Percentiles rank a stretch among this genome's conserved stretches.
Conservation (phyloP, 2,797 vertebrate species). For the Eulemur albifrons region DNA sequence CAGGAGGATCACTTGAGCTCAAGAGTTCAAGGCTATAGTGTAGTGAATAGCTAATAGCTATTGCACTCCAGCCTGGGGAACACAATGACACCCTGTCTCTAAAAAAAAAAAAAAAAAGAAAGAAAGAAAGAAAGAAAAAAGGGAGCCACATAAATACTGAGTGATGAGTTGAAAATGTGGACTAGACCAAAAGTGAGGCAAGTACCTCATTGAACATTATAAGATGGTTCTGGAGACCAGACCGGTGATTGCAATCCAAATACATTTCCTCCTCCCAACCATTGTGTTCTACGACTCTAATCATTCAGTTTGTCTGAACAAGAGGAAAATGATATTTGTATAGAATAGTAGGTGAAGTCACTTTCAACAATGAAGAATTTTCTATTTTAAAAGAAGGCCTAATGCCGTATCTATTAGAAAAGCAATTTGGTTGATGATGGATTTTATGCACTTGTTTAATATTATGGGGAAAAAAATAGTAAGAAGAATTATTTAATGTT, state of each 20-base stretch:
- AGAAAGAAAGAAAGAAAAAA: neutral
- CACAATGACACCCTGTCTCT: neutral
- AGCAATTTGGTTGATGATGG: neutral
- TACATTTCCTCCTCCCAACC: neutral
- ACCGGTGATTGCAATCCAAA: neutral
- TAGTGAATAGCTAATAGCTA: neutral
- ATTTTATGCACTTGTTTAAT: neutral
- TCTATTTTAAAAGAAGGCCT: slow-evolving; percentile 21
- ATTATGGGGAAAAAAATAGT: neutral
- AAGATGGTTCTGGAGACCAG: neutral
- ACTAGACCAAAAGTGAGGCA: neutral
- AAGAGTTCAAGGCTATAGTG: neutral
- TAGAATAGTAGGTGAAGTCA: neutral
- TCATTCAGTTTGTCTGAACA: neutral
- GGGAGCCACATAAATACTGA: neutral
- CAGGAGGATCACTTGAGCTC: neutral
- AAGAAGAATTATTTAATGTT: slow-evolving; percentile 9
- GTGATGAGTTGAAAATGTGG: neutral
- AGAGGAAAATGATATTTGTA: neutral
- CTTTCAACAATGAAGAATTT: neutral
- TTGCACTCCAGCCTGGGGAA: neutral
- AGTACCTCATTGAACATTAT: neutral
- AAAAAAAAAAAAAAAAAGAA: neutral
- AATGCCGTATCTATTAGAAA: neutral
- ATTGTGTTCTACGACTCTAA: neutral